These are phyloP conservation scores for Strix uralensis DNA, from an alignment of 2,113 vertebrate genomes.

Conservation along the genomic window DNA sequence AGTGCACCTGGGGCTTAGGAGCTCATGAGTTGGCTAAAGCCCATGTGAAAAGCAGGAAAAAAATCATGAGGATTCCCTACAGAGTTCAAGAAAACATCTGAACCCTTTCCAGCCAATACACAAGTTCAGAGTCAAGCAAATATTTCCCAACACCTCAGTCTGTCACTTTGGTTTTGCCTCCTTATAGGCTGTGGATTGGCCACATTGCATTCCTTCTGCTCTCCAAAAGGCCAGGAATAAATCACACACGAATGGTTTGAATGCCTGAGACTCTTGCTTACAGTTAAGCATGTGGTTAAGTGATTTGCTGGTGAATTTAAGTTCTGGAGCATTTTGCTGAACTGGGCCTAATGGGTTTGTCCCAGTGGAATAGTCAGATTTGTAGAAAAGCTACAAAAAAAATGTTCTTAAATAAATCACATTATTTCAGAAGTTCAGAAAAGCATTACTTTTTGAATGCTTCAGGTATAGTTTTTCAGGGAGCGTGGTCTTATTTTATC, in stretches of 20 bases:
- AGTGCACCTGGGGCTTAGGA: not conserved
- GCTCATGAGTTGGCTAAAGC: not conserved
- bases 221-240: constrained; percentile 39
- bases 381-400: not conserved
- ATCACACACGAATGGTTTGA: not conserved
- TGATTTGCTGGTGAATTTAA: not conserved
- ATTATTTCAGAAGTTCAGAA: not conserved
- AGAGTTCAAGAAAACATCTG: not conserved
- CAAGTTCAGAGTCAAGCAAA: constrained; percentile 25
- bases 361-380: not conserved
- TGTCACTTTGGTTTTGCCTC: not conserved
- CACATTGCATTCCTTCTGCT: constrained; percentile 15
- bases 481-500: constrained; percentile 42
- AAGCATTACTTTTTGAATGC: not conserved
- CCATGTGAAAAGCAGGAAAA: not conserved
- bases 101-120: not conserved
- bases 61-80: not conserved
- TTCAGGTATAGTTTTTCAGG: not conserved
- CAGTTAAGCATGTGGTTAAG: constrained; percentile 39
- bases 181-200: constrained; percentile 21
- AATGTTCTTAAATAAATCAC: not conserved
- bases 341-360: not conserved
- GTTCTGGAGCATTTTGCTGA: not conserved
- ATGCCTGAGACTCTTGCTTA: constrained; percentile 32
- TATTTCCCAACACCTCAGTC: constrained; percentile 14